A percentile compares a stretch with the other conserved stretches of the same genome.
These are phyloP conservation scores for Drosophila kuntzei DNA, from an alignment of 2,888 invertebrate species.

Conservation along the genomic window DNA sequence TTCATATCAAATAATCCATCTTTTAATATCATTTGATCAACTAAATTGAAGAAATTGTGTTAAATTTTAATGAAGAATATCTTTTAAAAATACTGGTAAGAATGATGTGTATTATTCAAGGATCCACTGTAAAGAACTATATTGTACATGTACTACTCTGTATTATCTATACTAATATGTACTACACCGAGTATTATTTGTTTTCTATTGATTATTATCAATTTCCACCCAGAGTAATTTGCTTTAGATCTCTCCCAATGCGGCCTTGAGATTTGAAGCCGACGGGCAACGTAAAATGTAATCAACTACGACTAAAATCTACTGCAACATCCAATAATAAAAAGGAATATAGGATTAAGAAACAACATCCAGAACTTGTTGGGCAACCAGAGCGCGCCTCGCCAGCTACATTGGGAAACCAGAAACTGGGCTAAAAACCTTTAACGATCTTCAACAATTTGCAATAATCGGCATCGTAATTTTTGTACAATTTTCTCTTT, in stretches of 20 bases:
- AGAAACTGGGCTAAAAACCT: constrained; percentile 12
- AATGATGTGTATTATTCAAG: constrained; percentile 37
- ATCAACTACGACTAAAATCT: constrained; percentile 52
- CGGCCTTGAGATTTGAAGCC: constrained; percentile 53
- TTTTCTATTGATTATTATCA: constrained; percentile 42
- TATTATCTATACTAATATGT: constrained; percentile 45
- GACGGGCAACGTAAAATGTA: constrained; percentile 70
- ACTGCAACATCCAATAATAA: constrained; percentile 26
- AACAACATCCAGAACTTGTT: constrained; percentile 12
- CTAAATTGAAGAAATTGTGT: neutral
- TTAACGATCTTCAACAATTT: constrained; percentile 32
- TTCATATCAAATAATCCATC: neutral
- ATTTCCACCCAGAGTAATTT: constrained; percentile 40
- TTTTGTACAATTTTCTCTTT: constrained; percentile 52
- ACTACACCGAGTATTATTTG: constrained; percentile 49
- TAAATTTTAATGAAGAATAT: neutral
- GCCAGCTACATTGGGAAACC: constrained; percentile 15
- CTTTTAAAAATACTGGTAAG: neutral
- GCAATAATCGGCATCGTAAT: constrained; percentile 41
- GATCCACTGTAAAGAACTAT: constrained; percentile 46
- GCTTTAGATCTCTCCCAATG: constrained; percentile 35
- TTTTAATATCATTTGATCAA: neutral
- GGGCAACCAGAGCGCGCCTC: constrained; percentile 56
- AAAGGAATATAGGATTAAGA: constrained; percentile 17
- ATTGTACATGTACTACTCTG: constrained; percentile 32